These are phyloP conservation scores for Micromesistius poutassou DNA, from an alignment of 2,797 vertebrate species.

Conservation along the genomic window DNA sequence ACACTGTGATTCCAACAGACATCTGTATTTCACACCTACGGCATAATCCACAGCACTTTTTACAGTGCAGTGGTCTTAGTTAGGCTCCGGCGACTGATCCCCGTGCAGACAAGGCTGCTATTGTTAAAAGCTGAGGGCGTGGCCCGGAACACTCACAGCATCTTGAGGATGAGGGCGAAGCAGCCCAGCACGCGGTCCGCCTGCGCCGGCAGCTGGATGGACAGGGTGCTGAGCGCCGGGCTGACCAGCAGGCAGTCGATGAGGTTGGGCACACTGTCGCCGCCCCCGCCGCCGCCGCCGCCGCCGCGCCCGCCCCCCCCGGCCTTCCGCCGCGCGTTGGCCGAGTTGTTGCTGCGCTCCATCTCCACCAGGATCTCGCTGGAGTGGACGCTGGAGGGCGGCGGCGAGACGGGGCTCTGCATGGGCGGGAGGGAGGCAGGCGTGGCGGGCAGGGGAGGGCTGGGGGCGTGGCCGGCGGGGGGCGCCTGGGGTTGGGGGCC, in stretches of 20 bases:
- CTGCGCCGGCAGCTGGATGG: conserved; percentile 95
- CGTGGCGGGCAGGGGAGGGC: background rate
- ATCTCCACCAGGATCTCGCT: conserved; percentile 95
- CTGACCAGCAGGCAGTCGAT: conserved; percentile 99
- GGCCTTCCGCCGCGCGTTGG: conserved; percentile 83
- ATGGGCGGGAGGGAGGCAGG: conserved; percentile 50
- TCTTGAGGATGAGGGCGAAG: conserved; percentile 97
- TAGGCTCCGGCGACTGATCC: background rate
- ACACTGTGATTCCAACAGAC: background rate
- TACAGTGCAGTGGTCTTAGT: background rate
- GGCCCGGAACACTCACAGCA: conserved; percentile 84
- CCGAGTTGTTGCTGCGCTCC: conserved; percentile 90
- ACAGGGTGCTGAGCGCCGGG: conserved; percentile 90
- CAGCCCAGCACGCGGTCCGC: conserved; percentile 95
- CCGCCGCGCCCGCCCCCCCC: conserved; percentile 48
- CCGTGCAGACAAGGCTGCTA: too few relatives aligned
- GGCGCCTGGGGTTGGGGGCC: background rate
- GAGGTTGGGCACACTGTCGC: conserved; percentile 94
- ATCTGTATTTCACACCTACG: background rate
- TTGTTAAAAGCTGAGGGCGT: too few relatives aligned
- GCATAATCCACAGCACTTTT: background rate
- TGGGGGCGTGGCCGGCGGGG: background rate
- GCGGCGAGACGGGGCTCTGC: conserved; percentile 61
- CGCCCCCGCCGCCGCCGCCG: conserved; percentile 66
- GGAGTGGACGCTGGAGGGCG: conserved; percentile 85